These are phyloP conservation scores for Psittacus erithacus DNA, from an alignment of 2,113 vertebrate genomes.

Conservation along the genomic window DNA sequence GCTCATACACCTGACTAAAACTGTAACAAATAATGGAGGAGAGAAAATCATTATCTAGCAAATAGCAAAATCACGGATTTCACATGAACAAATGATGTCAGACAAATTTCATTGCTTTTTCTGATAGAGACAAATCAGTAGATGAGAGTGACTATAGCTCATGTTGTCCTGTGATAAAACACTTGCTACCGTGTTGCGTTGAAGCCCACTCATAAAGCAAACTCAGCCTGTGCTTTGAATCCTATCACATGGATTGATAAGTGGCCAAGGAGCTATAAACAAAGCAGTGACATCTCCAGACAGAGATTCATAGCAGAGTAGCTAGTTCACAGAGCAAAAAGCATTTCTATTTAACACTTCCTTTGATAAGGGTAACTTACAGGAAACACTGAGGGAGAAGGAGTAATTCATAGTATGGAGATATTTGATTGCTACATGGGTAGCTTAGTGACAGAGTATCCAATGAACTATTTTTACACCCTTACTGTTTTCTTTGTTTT, in stretches of 20 bases:
- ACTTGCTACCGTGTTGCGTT: neutral
- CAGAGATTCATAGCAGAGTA: neutral
- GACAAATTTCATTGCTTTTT: slow-evolving; percentile 26
- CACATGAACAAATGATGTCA: neutral
- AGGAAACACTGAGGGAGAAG: neutral
- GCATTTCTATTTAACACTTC: neutral
- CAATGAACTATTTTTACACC: neutral
- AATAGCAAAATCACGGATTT: slow-evolving; percentile 30
- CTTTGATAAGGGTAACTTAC: neutral
- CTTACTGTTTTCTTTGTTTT: neutral
- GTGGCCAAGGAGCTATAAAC: neutral
- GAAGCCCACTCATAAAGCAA: neutral
- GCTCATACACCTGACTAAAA: neutral
- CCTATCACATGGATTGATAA: neutral
- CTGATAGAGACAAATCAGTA: slow-evolving; percentile 18
- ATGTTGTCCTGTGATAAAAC: neutral
- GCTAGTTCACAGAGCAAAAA: neutral
- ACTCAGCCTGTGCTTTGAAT: neutral
- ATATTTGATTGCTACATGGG: neutral
- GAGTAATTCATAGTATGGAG: neutral
- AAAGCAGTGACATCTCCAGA: neutral
- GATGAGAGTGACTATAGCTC: neutral
- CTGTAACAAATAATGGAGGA: neutral
- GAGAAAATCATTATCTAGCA: slow-evolving; percentile 19
- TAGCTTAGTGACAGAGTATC: neutral